Evolutionary conservation across 2,113 vertebrate genomes (phyloP), one percentile per base, ranked within the genome.

Genomic region (Myxocyprinus asiaticus): DNA sequence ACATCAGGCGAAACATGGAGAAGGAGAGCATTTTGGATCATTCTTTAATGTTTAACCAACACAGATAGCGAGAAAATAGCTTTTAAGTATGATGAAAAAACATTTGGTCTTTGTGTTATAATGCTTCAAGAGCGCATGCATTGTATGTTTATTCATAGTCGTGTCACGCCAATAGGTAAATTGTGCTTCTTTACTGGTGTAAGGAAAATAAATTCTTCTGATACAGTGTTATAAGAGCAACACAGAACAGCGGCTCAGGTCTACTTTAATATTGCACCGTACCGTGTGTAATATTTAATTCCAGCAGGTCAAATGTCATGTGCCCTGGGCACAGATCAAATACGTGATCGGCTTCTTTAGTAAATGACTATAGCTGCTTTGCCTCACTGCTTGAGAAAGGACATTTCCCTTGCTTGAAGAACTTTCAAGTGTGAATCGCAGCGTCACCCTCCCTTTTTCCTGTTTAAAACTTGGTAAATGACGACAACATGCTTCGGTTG

Each of bases 1-100:
- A 81, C 86, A 47, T 22, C 45, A 7, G 84, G 50, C 43, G 84
- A 86, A 86, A 73, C 76, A 85, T 83, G 88, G 87, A 81, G 84
- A 84, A 85, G 81, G 87, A 81, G 83, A 84, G 53, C 47, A 45
- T 61, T 74, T 75, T 63, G 53, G 71, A 77, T 73, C 63, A 55
- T 15, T 44, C 64, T 78, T 58, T 78, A 72, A 84, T 73, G 77
- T 79, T 78, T 76, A 82, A 71, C 61, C 66, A 79, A 17, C 70
- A 76, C 64, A 84, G 83, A 84, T 84, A 84, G 80, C 80, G 9
- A 82, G 67, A 72, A 58, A 82, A 76, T 66, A 58, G 58, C 58
- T 67, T 59, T 61, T 50, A 15, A 42, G 0, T 67, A 51, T 55
- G 48, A 22, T 3, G 47, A 43, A 56, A 15, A 43, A 67, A 50